Evolutionary conservation across 2,888 invertebrate species (phyloP).

Genomic region (Glaucopsyche alexis): DNA sequence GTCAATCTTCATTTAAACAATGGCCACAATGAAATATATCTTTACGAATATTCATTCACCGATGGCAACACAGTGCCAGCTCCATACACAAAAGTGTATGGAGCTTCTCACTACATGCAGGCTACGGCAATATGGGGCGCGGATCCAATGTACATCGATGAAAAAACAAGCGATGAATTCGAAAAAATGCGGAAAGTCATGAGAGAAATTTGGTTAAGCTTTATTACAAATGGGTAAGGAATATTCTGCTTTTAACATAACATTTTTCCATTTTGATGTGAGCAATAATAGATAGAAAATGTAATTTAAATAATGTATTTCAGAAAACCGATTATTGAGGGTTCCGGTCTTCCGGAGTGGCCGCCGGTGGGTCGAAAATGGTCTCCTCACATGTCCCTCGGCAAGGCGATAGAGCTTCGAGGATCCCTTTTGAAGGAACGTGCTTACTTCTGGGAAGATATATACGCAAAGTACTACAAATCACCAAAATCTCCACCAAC

Average conservation of each 20-base stretch:
- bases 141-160: not conserved
- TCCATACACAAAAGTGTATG: conserved; percentile 43
- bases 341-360: conserved; percentile 3
- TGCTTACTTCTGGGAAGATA: conserved; percentile 48
- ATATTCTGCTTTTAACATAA: not conserved
- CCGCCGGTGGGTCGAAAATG: not conserved
- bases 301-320: not conserved
- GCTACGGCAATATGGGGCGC: not conserved
- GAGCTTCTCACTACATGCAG: conserved; percentile 36
- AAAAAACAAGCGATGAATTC: conserved; percentile 40
- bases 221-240: conserved; percentile 15
- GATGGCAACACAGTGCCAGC: conserved; percentile 44
- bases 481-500: conserved; percentile 45
- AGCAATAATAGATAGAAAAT: no score
- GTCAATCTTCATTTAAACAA: conserved; percentile 46
- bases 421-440: conserved; percentile 43
- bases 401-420: conserved; percentile 32
- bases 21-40: conserved; percentile 51
- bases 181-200: conserved; percentile 42
- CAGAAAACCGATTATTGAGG: conserved; percentile 1
- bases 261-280: no score
- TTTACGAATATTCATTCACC: conserved; percentile 53
- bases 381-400: conserved; percentile 16
- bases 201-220: conserved; percentile 40
- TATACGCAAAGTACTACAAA: conserved; percentile 48